Base-by-base conservation (phyloP, 2,888 invertebrate genomes). In the Nemoura dubitans region DNA sequence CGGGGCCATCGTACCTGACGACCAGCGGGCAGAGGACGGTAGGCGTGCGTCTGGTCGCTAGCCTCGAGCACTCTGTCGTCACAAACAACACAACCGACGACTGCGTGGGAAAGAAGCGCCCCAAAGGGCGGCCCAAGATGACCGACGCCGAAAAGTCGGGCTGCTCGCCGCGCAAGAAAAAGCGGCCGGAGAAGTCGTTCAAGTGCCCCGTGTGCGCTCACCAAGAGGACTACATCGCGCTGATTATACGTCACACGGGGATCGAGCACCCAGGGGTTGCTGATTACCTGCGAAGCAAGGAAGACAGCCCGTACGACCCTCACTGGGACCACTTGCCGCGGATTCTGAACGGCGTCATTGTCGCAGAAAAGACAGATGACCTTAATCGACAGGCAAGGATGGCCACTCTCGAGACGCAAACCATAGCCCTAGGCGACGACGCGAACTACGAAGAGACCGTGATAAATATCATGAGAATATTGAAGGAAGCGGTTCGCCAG, bases 201-300 rank as follows among this genome's bases (percentile, higher is more conserved):
- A 80, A 30, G 88, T 88, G 27, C 81, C 59, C 78, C 87, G 87
- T 83, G 88, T 89, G 28, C 90, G 88, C 26, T 76, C 83, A 25
- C 82, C 43, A 89, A 6, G 78, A 78, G 25, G 28, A 78, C 78
- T 78, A 78, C 78, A 26, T 28, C 2, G 16, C 26, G 28, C 78
- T 78, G 78, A 10, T 78, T 0, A 14, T 78, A 7, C 26, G 78
- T 6, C 78, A 78, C 78, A 26, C 25, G 1, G 78, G 21, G 0
- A 5, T 78, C 5, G 26, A 78, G 26, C 78, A 78, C 28, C 25
- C n/a, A 2, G 26, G 28, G 16, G 3, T 28, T 14, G 59, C 59
- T 14, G 59, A 3, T 3, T 59, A 16, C 59, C 2, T 59, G 59
- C 59, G 59, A 59, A 1, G 14, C 21, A 10, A 26, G 25, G 16